Evolutionary conservation across 2,797 vertebrate genomes (phyloP), one percentile per base, ranked within the genome.

Genomic region (Manis pentadactyla): DNA sequence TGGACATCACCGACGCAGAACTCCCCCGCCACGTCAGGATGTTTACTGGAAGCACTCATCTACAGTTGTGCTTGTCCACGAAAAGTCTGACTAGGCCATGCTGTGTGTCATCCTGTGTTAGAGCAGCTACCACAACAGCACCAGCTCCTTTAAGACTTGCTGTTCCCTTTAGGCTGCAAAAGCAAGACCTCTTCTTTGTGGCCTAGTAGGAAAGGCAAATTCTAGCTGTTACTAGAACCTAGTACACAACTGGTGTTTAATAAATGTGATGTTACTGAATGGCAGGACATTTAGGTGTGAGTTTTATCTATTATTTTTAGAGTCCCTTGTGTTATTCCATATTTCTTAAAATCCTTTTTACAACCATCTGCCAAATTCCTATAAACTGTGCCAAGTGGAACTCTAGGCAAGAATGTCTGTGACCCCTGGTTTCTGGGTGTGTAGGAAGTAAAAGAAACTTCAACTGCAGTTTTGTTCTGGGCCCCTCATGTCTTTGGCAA

Each of bases 301-400:
- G 2, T n/a, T 93, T 86, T 73, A 63, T 63, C 87, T 75, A 66
- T 34, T 77, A 88, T 7, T 89, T 88, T 83, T 64, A 85, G 81
- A 84, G 61, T 61, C 39, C 66, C 29, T n/a, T 49, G n/a, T 39
- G 77, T 42, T 73, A 39, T 8, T 86, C 53, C 7, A 18, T 78
- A 92, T 12, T 84, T 87, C 31, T 95, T 71, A n/a, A 79, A 59
- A 64, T 39, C 46, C 23, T n/a, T 92, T 88, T 93, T 57, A 63
- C 39, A 90, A 49, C 34, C 59, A 85, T 63, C 61, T 93, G 34
- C 34, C 69, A 51, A 61, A 79, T 57, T 59, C 53, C n/a, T 57
- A 6, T 25, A 87, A 81, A 21, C 4, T 61, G 11, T 39, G 51
- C 46, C 14, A 31, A 77, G n/a, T 7, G 25, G 57, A 25, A 84